These are phyloP conservation scores for Caerostris extrusa DNA, from an alignment of 1,140 invertebrate species.

Conservation along the genomic window DNA sequence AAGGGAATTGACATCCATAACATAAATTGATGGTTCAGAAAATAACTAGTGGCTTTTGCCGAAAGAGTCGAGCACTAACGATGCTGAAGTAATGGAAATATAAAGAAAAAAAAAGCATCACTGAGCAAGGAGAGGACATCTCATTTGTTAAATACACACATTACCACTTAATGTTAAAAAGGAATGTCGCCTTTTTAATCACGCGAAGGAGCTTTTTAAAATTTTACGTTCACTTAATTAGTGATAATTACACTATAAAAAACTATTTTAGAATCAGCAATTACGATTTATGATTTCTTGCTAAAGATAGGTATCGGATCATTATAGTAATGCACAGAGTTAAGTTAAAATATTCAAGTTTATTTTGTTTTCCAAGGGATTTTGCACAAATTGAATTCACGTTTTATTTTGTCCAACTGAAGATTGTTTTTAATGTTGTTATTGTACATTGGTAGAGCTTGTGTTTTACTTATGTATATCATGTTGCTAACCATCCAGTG, in stretches of 20 bases:
- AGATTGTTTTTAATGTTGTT: no score
- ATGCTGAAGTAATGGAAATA: slow-evolving; percentile 16
- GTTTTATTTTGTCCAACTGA: no score
- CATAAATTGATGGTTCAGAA: slow-evolving; percentile 14
- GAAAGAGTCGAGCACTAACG: slow-evolving; percentile 8
- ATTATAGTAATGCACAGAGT: not conserved
- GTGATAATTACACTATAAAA: slow-evolving; percentile 70
- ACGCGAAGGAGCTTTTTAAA: slow-evolving; percentile 53
- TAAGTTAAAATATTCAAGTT: not conserved
- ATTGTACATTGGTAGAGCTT: no score
- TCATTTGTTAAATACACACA: slow-evolving; percentile 44
- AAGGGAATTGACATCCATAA: not conserved
- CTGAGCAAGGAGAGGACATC: not conserved
- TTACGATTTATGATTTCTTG: slow-evolving; percentile 64
- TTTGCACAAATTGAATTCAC: not conserved
- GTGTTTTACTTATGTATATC: no score
- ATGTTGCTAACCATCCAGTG: no score
- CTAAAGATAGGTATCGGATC: not conserved
- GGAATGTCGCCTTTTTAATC: slow-evolving; percentile 55
- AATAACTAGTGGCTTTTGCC: not conserved
- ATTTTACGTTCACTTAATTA: slow-evolving; percentile 74
- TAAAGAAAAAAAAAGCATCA: not conserved
- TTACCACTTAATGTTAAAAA: slow-evolving; percentile 48
- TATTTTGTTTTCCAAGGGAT: not conserved
- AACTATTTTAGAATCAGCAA: slow-evolving; percentile 17